These are phyloP conservation scores for Labeo rohita DNA, from an alignment of 2,113 vertebrate species.

Conservation along the genomic window DNA sequence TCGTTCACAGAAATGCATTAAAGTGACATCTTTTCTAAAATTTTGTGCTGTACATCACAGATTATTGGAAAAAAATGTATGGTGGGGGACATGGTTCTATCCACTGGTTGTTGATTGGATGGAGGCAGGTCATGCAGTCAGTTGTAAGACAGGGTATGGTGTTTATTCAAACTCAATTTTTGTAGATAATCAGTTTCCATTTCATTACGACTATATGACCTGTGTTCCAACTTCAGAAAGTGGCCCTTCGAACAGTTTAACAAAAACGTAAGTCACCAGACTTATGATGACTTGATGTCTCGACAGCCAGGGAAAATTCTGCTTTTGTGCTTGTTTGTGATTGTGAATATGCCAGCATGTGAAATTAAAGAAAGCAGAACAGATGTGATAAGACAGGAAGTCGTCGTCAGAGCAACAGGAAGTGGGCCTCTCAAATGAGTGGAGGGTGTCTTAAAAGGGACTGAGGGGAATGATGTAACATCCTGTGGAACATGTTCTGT, in stretches of 20 bases:
- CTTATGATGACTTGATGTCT: background rate
- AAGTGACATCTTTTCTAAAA: no score
- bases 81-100: background rate
- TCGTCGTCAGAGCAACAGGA: constrained; percentile 72
- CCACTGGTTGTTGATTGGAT: background rate
- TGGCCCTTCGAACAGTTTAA: background rate
- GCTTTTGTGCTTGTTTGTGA: constrained; percentile 30
- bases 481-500: constrained; percentile 69
- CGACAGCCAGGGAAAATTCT: background rate
- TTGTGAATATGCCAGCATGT: constrained; percentile 50
- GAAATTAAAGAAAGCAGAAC: constrained; percentile 60
- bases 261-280: background rate
- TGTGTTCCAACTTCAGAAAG: background rate
- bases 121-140: background rate
- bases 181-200: no score
- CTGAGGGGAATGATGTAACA: constrained; percentile 52
- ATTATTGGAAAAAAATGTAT: background rate
- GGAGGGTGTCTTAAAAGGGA: constrained; percentile 40
- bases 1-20: no score
- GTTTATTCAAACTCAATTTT: background rate
- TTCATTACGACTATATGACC: background rate
- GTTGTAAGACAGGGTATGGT: background rate
- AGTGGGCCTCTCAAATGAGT: constrained; percentile 67
- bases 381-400: constrained; percentile 67
- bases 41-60: background rate